These are phyloP conservation scores for Junonia oenone DNA, from an alignment of 2,888 invertebrate genomes.

Conservation along the genomic window DNA sequence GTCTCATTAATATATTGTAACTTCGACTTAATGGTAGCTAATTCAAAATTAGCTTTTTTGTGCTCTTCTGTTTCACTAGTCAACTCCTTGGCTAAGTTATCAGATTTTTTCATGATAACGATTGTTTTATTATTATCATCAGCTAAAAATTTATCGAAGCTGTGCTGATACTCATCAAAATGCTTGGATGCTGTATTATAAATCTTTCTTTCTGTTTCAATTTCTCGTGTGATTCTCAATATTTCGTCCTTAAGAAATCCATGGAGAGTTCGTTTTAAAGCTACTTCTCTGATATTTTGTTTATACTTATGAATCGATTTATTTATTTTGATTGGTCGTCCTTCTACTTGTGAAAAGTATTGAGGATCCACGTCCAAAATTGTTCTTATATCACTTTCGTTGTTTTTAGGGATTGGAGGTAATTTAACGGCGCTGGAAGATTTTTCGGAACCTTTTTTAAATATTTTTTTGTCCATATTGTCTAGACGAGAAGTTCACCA, in stretches of 20 bases:
- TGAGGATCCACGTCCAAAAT: slow-evolving; percentile 82
- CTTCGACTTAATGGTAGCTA: slow-evolving; percentile 64
- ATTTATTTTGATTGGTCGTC: slow-evolving; percentile 78
- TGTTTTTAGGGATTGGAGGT: slow-evolving; percentile 54
- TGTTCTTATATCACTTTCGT: slow-evolving; percentile 56
- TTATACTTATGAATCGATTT: slow-evolving; percentile 78
- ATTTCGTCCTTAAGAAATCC: slow-evolving; percentile 67
- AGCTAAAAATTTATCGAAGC: slow-evolving; percentile 69
- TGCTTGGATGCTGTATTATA: slow-evolving; percentile 57
- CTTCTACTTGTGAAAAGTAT: slow-evolving; percentile 81
- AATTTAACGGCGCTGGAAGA: slow-evolving; percentile 54
- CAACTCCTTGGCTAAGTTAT: slow-evolving; percentile 58
- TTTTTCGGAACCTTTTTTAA: slow-evolving; percentile 47
- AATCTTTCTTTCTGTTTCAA: slow-evolving; percentile 55
- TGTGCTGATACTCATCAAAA: slow-evolving; percentile 64
- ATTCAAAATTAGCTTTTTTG: slow-evolving; percentile 59
- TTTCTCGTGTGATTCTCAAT: slow-evolving; percentile 60
- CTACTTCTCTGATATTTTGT: slow-evolving; percentile 63
- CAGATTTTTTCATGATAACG: slow-evolving; percentile 66
- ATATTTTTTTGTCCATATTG: slow-evolving; percentile 40
- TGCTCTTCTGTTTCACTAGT: slow-evolving; percentile 58
- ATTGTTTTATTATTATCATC: slow-evolving; percentile 71
- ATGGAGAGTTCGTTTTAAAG: slow-evolving; percentile 55
- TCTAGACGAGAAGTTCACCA: background rate
- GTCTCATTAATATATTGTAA: slow-evolving; percentile 66